Percentiles rank a stretch among this genome's conserved stretches.
Conservation (phyloP, 2,888 invertebrate genomes). For the Scaptomyza parva region DNA sequence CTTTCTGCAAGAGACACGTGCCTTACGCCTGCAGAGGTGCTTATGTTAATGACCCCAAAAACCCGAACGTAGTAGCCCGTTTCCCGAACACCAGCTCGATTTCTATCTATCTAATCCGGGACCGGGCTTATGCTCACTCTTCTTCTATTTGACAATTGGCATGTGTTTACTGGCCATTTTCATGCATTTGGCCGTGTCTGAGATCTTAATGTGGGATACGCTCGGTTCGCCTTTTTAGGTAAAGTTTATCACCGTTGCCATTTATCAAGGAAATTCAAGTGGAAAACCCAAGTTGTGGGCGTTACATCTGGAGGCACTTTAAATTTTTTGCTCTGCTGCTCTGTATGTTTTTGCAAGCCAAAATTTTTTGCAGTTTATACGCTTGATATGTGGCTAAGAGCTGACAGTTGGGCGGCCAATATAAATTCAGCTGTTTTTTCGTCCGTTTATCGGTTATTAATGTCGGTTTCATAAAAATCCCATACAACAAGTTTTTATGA, state of each 20-base stretch:
- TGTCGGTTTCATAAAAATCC: constrained; percentile 13
- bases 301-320: constrained; percentile 13
- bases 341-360: background rate
- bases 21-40: constrained; percentile 70
- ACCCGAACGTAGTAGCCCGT: constrained; percentile 1
- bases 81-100: background rate
- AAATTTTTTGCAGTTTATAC: constrained; percentile 25
- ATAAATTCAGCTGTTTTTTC: constrained; percentile 57
- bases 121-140: constrained; percentile 37
- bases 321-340: constrained; percentile 10
- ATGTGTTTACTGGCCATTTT: constrained; percentile 64
- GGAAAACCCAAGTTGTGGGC: constrained; percentile 18
- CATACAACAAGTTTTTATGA: constrained; percentile 25
- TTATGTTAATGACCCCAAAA: constrained; percentile 71
- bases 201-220: constrained; percentile 73
- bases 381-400: constrained; percentile 3
- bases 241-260: constrained; percentile 64
- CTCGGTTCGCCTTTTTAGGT: constrained; percentile 63
- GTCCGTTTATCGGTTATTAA: constrained; percentile 59
- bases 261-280: constrained; percentile 71
- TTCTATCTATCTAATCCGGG: constrained; percentile 1
- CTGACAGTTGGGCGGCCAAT: constrained; percentile 15
- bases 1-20: constrained; percentile 62
- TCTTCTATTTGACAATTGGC: constrained; percentile 65
- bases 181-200: constrained; percentile 38